Evolutionary conservation across 2,797 vertebrate species (phyloP).

Genomic region (Leuciscus waleckii): DNA sequence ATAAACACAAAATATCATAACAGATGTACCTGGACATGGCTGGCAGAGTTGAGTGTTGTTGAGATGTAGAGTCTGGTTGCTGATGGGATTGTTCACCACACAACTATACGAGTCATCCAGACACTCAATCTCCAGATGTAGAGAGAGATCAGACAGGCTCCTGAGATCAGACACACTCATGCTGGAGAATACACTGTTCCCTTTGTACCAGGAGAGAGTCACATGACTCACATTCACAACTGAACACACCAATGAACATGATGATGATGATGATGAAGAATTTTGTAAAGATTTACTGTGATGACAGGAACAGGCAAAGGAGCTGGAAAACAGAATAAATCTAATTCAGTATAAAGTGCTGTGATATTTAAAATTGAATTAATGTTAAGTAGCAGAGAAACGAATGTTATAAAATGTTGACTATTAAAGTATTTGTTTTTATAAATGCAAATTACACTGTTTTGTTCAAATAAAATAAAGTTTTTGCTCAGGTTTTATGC

Average conservation of each 20-base stretch:
- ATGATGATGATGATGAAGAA: background rate
- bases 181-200: background rate
- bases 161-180: background rate
- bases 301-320: background rate
- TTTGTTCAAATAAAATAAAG: no score
- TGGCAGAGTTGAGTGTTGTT: background rate
- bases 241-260: background rate
- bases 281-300: background rate
- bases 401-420: no score
- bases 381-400: no score
- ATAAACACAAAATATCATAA: background rate
- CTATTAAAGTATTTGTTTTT: no score
- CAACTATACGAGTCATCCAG: background rate
- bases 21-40: background rate
- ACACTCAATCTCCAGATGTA: background rate
- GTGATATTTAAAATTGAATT: no score
- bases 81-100: background rate
- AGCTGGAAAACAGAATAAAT: background rate
- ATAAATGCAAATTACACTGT: no score
- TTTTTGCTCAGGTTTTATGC: no score
- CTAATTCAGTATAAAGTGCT: no score
- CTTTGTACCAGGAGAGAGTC: background rate
- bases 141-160: background rate
- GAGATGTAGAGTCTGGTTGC: background rate
- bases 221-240: background rate